Conservation (phyloP, 2,113 vertebrate species). For the Onychostruthus taczanowskii region DNA sequence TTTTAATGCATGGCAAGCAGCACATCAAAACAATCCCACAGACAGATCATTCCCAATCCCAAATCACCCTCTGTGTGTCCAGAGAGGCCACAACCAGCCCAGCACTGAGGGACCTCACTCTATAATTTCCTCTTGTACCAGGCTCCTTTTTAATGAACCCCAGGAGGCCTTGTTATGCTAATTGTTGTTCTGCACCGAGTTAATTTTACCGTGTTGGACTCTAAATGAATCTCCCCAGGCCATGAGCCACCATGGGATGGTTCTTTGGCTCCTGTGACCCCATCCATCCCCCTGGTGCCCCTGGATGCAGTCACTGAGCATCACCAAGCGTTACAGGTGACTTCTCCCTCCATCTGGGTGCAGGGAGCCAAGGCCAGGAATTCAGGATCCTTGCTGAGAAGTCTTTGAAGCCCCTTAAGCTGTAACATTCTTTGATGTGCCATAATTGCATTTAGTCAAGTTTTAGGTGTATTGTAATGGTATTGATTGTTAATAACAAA, state of each 20-base stretch:
- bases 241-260: neutral
- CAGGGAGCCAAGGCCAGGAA: neutral
- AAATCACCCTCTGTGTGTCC: neutral
- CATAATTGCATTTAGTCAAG: neutral
- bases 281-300: fast-evolving
- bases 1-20: constrained; percentile 33
- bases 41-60: constrained; percentile 4
- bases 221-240: constrained; percentile 44
- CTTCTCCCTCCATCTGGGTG: neutral
- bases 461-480: constrained; percentile 22
- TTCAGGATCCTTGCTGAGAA: neutral
- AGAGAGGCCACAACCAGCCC: neutral
- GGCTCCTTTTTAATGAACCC: constrained; percentile 41
- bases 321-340: neutral
- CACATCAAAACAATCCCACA: constrained; percentile 13
- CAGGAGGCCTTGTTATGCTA: constrained; percentile 67
- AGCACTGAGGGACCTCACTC: neutral
- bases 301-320: neutral
- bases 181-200: constrained; percentile 59
- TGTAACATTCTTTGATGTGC: neutral
- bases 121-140: constrained; percentile 43
- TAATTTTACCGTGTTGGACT: constrained; percentile 22
- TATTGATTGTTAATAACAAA: constrained; percentile 57
- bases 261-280: neutral
- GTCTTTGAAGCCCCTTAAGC: neutral